These are phyloP conservation scores for Aurelia coerulea DNA, from an alignment of 30 jellyfish, hydroid and myxozoan genomes.

Conservation along the genomic window DNA sequence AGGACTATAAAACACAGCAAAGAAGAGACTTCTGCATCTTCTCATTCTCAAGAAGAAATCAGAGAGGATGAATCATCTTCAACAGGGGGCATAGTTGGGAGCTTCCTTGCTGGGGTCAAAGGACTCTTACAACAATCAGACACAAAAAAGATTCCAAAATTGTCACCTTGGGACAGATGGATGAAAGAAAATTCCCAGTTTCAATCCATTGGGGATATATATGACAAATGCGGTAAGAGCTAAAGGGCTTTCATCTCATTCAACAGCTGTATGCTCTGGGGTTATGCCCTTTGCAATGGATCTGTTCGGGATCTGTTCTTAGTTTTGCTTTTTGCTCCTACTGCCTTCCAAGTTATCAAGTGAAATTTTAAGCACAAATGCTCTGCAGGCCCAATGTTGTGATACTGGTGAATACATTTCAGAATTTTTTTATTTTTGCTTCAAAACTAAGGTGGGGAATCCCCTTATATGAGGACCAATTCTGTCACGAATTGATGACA, in stretches of 20 bases:
- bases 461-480: too few relatives aligned
- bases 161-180: conserved; percentile 85
- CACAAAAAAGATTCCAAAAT: background rate
- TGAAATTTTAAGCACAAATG: too few relatives aligned
- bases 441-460: too few relatives aligned
- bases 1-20: conserved; percentile 38
- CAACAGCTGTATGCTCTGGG: background rate
- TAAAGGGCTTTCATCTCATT: background rate
- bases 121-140: background rate
- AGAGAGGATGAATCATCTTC: background rate
- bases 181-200: conserved; percentile 63
- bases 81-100: background rate
- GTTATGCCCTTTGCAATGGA: too few relatives aligned
- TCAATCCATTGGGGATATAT: conserved; percentile 85
- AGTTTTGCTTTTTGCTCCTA: too few relatives aligned
- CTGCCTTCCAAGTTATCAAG: too few relatives aligned
- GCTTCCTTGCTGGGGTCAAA: background rate
- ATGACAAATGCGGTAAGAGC: conserved; percentile 86
- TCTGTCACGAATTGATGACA: too few relatives aligned
- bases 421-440: too few relatives aligned
- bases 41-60: background rate
- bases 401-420: too few relatives aligned
- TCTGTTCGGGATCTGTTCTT: too few relatives aligned
- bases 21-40: background rate
- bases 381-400: too few relatives aligned